Evolutionary conservation across 2,113 vertebrate species (phyloP).

Genomic region (Eclectus roratus): DNA sequence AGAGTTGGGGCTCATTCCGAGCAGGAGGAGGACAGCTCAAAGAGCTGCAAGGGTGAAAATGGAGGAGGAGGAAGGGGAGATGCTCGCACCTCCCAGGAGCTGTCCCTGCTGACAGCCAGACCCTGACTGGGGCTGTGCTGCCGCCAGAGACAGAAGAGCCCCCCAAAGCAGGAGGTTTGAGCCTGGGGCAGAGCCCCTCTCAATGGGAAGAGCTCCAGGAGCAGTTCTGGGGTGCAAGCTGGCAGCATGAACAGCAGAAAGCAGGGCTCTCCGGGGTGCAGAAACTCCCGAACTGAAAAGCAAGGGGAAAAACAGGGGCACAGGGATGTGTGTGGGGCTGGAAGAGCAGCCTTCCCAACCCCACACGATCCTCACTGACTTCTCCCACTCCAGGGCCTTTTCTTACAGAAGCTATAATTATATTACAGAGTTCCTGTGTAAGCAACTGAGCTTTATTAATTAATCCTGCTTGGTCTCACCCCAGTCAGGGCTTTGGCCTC

Average conservation of each 20-base stretch:
- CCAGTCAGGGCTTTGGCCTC: constrained; percentile 36
- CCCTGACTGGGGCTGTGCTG: rapidly evolving
- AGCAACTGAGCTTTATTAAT: constrained; percentile 76
- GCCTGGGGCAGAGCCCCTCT: not conserved
- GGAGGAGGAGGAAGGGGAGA: not conserved
- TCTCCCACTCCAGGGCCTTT: constrained; percentile 77
- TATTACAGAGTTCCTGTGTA: constrained; percentile 72
- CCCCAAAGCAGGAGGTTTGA: not conserved
- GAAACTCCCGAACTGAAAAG: not conserved
- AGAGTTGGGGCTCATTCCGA: not conserved
- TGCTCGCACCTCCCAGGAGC: not conserved
- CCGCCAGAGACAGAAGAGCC: not conserved
- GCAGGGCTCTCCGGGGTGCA: not conserved
- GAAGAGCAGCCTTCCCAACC: constrained; percentile 73
- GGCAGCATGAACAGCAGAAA: not conserved
- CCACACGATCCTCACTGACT: constrained; percentile 73
- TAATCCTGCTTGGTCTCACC: constrained; percentile 68
- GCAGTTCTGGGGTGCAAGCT: not conserved
- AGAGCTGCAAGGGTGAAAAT: not conserved
- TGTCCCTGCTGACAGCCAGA: not conserved
- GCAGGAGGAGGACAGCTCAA: not conserved
- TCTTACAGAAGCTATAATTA: constrained; percentile 85
- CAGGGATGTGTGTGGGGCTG: constrained; percentile 27
- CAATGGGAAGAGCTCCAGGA: not conserved
- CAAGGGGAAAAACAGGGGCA: not conserved